Evolutionary conservation across 1,140 invertebrate genomes (phyloP).

Genomic region (Cherax quadricarinatus): DNA sequence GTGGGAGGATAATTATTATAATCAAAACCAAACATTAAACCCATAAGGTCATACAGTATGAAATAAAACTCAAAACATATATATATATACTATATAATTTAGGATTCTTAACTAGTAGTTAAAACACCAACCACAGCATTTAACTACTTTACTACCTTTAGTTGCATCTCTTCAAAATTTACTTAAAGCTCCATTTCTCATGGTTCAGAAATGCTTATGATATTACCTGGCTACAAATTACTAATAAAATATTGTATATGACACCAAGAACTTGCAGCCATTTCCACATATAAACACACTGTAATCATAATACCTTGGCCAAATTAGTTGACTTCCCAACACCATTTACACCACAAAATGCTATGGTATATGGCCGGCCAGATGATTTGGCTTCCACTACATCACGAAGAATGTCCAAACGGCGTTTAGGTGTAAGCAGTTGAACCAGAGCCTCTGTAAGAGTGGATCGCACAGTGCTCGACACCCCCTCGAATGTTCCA

Average conservation of each 20-base stretch:
- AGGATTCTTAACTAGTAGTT: neutral
- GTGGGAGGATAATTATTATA: slow-evolving; percentile 20
- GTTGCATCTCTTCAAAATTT: no score
- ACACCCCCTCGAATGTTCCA: slow-evolving; percentile 95
- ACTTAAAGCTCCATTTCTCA: no score
- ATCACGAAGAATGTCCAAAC: slow-evolving; percentile 98
- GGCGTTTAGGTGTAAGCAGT: slow-evolving; percentile 94
- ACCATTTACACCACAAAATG: slow-evolving; percentile 99
- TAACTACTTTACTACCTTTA: no score
- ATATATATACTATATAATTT: neutral
- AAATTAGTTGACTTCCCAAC: slow-evolving; percentile 99
- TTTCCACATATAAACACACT: no score
- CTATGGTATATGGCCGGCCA: slow-evolving; percentile 93
- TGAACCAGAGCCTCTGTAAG: slow-evolving; percentile 90
- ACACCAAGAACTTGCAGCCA: no score
- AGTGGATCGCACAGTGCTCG: slow-evolving; percentile 88
- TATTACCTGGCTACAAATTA: no score
- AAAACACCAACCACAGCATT: no score
- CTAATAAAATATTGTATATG: no score
- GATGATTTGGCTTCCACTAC: slow-evolving; percentile 91
- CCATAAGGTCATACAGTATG: no score
- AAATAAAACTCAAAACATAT: no score
- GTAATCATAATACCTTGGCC: slow-evolving; percentile 84
- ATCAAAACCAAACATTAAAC: slow-evolving; percentile 41
- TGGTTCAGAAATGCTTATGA: no score